These are phyloP conservation scores for Thalassarche chlororhynchos DNA, from an alignment of 2,113 vertebrate genomes.

Conservation along the genomic window DNA sequence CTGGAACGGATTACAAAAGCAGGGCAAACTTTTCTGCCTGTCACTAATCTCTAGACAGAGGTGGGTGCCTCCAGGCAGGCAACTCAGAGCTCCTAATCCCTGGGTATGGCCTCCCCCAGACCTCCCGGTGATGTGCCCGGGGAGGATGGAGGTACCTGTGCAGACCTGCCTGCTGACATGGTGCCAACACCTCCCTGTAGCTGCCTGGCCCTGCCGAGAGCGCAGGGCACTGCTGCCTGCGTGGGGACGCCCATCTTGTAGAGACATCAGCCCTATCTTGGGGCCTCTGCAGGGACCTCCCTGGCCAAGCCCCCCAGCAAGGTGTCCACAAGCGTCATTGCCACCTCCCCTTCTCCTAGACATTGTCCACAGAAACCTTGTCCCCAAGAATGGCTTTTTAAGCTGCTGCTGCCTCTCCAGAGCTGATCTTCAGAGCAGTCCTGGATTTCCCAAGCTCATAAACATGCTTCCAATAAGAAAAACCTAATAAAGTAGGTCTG, in stretches of 20 bases:
- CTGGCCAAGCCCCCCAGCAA: background rate
- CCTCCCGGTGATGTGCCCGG: rapidly evolving
- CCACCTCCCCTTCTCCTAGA: background rate
- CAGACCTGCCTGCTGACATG: background rate
- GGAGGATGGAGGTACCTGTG: background rate
- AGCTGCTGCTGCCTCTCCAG: background rate
- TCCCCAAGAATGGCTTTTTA: rapidly evolving
- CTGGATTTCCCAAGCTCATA: background rate
- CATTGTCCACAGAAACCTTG: background rate
- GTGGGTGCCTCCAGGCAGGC: background rate
- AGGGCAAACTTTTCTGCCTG: background rate
- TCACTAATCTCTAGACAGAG: background rate
- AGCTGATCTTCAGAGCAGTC: background rate
- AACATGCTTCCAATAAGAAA: background rate
- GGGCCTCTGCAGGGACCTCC: rapidly evolving
- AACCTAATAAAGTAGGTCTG: background rate
- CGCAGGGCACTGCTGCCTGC: background rate
- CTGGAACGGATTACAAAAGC: background rate
- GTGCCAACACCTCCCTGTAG: background rate
- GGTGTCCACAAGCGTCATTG: rapidly evolving
- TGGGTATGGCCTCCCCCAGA: background rate
- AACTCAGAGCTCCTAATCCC: background rate
- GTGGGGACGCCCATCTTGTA: rapidly evolving
- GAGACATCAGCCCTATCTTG: background rate
- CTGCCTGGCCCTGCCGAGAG: background rate